Conservation (phyloP, 2,797 vertebrate genomes). For the Diceros bicornis region DNA sequence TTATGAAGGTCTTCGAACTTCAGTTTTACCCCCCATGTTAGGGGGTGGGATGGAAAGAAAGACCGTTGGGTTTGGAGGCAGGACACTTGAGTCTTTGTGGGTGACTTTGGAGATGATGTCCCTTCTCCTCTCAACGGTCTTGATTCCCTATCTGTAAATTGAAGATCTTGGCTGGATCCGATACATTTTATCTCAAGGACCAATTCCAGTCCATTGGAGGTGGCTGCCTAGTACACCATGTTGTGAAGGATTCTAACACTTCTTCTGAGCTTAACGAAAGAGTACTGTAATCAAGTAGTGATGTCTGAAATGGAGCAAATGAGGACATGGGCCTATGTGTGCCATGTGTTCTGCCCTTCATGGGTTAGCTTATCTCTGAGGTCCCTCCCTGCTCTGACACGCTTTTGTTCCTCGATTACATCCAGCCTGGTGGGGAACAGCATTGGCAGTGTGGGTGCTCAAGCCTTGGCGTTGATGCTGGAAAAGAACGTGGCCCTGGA, state of each 20-base stretch:
- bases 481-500: constrained; percentile 89
- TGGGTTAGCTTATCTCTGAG: background rate
- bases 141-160: background rate
- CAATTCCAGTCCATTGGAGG: background rate
- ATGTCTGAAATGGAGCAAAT: background rate
- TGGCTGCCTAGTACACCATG: background rate
- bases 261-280: background rate
- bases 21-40: no score
- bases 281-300: background rate
- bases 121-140: background rate
- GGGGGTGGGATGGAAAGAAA: background rate
- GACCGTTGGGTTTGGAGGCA: background rate
- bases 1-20: background rate
- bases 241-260: background rate
- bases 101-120: background rate
- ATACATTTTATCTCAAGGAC: background rate
- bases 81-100: background rate
- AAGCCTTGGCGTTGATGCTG: constrained; percentile 91
- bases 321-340: accelerated
- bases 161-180: background rate
- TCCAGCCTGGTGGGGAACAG: constrained; percentile 93
- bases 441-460: constrained; percentile 91
- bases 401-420: background rate
- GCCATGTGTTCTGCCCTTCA: background rate
- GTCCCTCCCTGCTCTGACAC: background rate